Percentiles rank a stretch among this genome's conserved stretches.
These are phyloP conservation scores for Leptinotarsa lineolata DNA, from an alignment of 1,140 invertebrate genomes.

Conservation along the genomic window DNA sequence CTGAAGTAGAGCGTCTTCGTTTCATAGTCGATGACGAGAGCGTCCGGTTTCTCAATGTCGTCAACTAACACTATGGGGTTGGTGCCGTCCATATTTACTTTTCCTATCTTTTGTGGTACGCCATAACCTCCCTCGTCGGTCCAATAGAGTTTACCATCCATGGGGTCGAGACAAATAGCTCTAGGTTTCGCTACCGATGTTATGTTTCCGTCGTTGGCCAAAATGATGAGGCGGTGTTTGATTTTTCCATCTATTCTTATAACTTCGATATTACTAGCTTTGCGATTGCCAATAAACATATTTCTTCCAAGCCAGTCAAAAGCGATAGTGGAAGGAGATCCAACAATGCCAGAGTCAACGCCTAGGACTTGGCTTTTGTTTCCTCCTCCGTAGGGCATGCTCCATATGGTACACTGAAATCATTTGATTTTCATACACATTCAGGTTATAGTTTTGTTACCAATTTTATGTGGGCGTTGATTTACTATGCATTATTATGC, in stretches of 20 bases:
- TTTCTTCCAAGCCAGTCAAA: constrained; percentile 97
- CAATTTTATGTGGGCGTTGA: too few relatives aligned
- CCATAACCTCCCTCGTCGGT: constrained; percentile 91
- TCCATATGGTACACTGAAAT: constrained; percentile 82
- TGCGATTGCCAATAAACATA: constrained; percentile 89
- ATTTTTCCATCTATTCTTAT: constrained; percentile 84
- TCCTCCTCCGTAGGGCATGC: constrained; percentile 82
- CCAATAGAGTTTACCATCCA: constrained; percentile 91
- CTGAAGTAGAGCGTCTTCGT: constrained; percentile 87
- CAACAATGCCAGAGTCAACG: constrained; percentile 80
- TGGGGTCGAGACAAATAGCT: constrained; percentile 87
- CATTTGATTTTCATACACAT: constrained; percentile 27
- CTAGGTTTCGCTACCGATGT: constrained; percentile 87
- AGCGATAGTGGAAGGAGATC: constrained; percentile 87
- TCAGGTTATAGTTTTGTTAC: too few relatives aligned
- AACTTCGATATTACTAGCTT: constrained; percentile 91
- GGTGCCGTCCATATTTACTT: constrained; percentile 92
- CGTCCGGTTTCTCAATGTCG: constrained; percentile 73
- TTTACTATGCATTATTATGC: too few relatives aligned
- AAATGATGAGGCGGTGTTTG: constrained; percentile 82
- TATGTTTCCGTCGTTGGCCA: constrained; percentile 88
- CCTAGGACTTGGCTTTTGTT: constrained; percentile 85
- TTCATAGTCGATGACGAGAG: constrained; percentile 83
- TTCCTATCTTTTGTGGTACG: constrained; percentile 87
- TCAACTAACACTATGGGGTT: constrained; percentile 73